Percentiles rank a stretch among this genome's conserved stretches.
phyloP scores from a whole-genome alignment of 2,113 vertebrate genomes.

The Lophura nycthemera region DNA sequence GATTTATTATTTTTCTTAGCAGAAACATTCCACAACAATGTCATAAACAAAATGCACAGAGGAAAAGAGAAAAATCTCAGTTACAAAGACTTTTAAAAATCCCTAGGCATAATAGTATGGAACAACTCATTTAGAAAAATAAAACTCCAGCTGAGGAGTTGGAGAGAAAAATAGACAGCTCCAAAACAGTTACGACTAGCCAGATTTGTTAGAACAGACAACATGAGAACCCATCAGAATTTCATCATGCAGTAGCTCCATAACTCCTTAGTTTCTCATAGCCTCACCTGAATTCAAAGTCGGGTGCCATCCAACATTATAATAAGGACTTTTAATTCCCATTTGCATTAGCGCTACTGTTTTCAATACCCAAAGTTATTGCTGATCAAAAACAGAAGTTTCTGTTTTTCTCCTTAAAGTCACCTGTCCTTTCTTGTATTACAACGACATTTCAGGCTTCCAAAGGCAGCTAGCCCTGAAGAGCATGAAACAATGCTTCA shows the following conservation, averaged over 20 bases:
- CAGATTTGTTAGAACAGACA: background rate
- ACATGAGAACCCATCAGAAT: background rate
- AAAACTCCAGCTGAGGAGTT: background rate
- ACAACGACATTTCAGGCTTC: background rate
- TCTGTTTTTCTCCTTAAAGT: background rate
- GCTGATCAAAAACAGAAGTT: background rate
- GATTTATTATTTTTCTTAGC: background rate
- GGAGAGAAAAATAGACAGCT: background rate
- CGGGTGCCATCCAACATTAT: accelerated
- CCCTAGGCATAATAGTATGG: background rate
- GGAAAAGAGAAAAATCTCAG: background rate
- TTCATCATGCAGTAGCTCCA: background rate
- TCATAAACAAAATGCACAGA: background rate
- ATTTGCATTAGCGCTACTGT: background rate
- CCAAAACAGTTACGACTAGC: background rate
- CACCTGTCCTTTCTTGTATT: no score
- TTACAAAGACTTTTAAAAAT: background rate
- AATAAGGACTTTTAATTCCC: background rate
- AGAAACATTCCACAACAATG: background rate
- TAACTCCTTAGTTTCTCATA: background rate
- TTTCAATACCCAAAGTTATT: background rate
- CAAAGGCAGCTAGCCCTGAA: background rate
- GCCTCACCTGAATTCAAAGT: background rate
- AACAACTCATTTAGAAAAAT: background rate
- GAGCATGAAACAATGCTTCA: no score